phyloP scores from a whole-genome alignment of 2,113 vertebrate species.

The Manacus vitellinus region DNA sequence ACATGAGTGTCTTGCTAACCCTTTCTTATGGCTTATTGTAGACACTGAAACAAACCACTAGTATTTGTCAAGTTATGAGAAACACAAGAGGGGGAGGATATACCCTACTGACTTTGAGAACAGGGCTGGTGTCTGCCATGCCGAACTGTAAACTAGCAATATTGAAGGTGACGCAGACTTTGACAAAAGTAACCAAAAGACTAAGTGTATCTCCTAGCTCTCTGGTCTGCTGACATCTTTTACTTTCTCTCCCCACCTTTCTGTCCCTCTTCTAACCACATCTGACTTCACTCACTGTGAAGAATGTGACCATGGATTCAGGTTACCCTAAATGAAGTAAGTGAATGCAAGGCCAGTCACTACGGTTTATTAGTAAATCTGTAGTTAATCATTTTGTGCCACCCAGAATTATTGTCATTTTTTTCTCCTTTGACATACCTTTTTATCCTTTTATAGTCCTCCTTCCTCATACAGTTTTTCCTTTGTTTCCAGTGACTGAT shows the following conservation, averaged over 20 bases:
- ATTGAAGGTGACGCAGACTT: background rate
- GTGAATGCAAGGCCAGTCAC: background rate
- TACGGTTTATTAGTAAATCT: background rate
- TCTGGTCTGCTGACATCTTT: background rate
- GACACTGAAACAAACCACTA: background rate
- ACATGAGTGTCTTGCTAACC: background rate
- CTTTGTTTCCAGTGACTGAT: slow-evolving; percentile 8
- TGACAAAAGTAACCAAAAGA: background rate
- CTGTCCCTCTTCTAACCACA: background rate
- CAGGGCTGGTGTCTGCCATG: background rate
- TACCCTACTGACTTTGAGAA: background rate
- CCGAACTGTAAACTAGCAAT: background rate
- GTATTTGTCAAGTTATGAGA: background rate
- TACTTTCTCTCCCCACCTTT: background rate
- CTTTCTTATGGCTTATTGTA: background rate
- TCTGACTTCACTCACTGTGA: background rate
- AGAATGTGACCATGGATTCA: background rate
- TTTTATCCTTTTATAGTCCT: background rate
- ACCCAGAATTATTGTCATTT: background rate
- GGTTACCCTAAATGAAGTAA: background rate
- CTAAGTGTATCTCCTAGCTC: background rate
- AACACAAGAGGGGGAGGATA: background rate
- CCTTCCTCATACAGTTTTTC: background rate
- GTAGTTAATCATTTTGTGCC: background rate
- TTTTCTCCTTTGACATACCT: background rate